A percentile compares a stretch with the other conserved stretches of the same genome.
phyloP scores from a whole-genome alignment of 23 tunicate genomes.

The Trididemnum clinides region DNA sequence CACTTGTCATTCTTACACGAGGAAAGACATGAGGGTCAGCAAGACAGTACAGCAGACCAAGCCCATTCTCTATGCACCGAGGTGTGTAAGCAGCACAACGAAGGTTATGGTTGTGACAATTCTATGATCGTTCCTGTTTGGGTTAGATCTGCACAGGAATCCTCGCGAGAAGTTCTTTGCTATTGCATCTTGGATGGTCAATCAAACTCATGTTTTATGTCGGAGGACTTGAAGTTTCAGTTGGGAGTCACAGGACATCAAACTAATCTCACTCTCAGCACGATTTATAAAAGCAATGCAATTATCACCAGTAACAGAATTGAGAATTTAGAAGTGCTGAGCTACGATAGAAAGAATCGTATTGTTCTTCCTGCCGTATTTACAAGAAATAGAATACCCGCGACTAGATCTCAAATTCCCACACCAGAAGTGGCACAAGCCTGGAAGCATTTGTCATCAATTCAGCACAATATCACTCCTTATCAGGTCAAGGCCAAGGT shows the following conservation, averaged over 20 bases:
- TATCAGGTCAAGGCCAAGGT: background rate
- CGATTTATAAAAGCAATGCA: background rate
- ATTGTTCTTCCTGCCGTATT: background rate
- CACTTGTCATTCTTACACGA: background rate
- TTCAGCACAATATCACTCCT: no score
- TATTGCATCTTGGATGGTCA: background rate
- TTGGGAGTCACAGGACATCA: background rate
- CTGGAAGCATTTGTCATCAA: background rate
- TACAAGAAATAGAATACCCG: background rate
- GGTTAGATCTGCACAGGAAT: background rate
- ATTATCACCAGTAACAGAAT: background rate
- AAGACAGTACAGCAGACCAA: no score
- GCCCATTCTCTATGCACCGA: background rate
- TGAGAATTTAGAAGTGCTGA: background rate
- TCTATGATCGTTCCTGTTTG: background rate
- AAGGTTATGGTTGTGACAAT: background rate
- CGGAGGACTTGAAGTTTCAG: background rate
- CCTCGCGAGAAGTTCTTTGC: background rate
- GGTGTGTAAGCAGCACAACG: no score
- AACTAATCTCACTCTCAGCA: background rate
- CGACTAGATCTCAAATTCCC: background rate
- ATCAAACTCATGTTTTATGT: background rate
- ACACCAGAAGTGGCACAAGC: background rate
- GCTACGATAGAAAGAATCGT: background rate
- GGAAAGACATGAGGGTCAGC: background rate